Conservation (phyloP, 2,888 invertebrate species). For the Zhengitettix transpicula region DNA sequence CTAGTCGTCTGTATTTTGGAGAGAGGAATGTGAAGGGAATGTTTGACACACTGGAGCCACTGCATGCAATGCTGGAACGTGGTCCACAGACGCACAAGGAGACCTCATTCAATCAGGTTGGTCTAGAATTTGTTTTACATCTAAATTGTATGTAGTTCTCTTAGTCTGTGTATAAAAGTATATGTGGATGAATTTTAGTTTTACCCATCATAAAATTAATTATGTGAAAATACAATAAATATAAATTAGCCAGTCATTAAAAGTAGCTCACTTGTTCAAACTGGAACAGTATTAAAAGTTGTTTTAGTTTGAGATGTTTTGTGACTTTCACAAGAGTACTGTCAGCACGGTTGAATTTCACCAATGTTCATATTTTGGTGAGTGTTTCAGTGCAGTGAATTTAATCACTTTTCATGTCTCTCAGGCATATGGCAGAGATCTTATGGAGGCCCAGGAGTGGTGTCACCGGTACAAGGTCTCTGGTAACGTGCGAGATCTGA, state of each 20-base stretch:
- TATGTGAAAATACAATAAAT: too few species aligned
- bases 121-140: background rate
- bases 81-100: conserved; percentile 95
- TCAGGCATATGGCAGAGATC: conserved; percentile 79
- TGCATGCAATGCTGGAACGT: conserved; percentile 84
- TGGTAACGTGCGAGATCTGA: conserved; percentile 75
- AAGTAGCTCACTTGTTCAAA: background rate
- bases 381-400: background rate
- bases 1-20: conserved; percentile 84
- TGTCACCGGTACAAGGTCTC: conserved; percentile 70
- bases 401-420: background rate
- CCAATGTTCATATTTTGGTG: background rate
- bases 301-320: background rate
- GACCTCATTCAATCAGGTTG: conserved; percentile 77
- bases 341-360: background rate
- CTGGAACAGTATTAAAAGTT: background rate
- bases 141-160: background rate
- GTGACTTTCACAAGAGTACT: background rate
- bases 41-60: conserved; percentile 87
- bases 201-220: too few species aligned
- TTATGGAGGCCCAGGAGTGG: conserved; percentile 90
- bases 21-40: conserved; percentile 92
- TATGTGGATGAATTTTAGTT: too few species aligned
- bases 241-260: too few species aligned
- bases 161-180: too few species aligned